These are phyloP conservation scores for Onychomys arenicola DNA, from an alignment of 2,797 vertebrate genomes.

Conservation along the genomic window DNA sequence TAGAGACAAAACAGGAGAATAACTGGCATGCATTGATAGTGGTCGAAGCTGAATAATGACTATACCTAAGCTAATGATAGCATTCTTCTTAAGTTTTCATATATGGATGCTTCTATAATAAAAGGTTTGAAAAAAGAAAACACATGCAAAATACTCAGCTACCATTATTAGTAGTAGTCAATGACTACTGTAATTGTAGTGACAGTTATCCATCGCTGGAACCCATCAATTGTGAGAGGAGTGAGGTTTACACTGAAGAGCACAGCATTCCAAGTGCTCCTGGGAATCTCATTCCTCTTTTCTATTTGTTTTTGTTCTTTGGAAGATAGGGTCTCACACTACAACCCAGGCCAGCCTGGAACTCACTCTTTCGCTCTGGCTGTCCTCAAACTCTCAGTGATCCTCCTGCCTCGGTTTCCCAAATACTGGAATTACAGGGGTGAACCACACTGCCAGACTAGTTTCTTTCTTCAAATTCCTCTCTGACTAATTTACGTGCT, in stretches of 20 bases:
- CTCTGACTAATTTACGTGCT: slow-evolving; percentile 28
- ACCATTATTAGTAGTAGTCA: neutral
- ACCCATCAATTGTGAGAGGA: neutral
- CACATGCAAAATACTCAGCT: neutral
- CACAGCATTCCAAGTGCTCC: neutral
- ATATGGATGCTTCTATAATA: neutral
- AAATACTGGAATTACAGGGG: neutral
- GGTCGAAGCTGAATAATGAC: neutral
- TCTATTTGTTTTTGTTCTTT: neutral
- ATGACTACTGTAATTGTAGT: neutral
- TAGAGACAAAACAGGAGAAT: neutral
- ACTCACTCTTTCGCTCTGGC: neutral
- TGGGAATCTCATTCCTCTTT: neutral
- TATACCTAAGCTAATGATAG: neutral
- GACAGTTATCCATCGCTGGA: neutral
- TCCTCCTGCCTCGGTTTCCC: neutral
- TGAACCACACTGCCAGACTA: neutral
- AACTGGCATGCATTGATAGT: neutral
- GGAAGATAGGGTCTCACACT: neutral
- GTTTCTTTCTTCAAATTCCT: slow-evolving; percentile 15
- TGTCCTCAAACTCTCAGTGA: neutral
- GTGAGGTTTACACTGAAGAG: neutral
- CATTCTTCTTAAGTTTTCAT: neutral
- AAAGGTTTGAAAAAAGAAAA: neutral
- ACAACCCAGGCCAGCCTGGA: neutral